Conservation (phyloP, 1,140 invertebrate species). For the Caenorhabditis remanei region DNA sequence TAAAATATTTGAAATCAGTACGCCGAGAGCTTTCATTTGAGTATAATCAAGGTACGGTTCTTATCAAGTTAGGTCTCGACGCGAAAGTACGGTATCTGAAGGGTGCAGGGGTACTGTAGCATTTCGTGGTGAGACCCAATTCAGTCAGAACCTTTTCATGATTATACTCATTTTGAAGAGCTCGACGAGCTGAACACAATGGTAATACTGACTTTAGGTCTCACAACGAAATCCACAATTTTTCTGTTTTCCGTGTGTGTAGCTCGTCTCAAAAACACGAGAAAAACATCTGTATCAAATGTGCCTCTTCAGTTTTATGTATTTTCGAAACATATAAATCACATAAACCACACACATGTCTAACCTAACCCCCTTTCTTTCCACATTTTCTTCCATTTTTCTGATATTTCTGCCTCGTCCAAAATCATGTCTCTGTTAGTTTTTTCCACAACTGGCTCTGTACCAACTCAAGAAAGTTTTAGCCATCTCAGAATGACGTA, state of each 20-base stretch:
- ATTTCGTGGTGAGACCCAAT: no score
- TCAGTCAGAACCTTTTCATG: no score
- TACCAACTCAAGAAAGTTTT: not conserved
- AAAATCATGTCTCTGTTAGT: constrained; percentile 36
- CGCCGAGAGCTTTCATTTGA: no score
- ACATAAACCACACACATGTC: constrained; percentile 27
- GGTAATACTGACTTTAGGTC: not conserved
- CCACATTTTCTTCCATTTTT: not conserved
- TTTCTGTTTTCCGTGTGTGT: no score
- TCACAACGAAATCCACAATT: not conserved
- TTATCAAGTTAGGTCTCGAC: no score
- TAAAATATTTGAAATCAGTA: no score
- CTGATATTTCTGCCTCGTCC: not conserved
- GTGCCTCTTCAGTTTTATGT: not conserved
- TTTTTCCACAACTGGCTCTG: not conserved
- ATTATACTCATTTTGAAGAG: no score
- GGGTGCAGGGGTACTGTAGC: no score
- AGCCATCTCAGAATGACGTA: constrained; percentile 61
- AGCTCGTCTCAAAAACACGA: not conserved
- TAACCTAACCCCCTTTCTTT: not conserved
- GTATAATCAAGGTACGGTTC: no score
- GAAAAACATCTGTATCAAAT: constrained; percentile 25
- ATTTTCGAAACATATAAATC: constrained; percentile 51
- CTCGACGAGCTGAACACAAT: no score
- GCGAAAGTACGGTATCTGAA: no score